These are phyloP conservation scores for Nycteola revayana DNA, from an alignment of 2,888 invertebrate species.

Conservation along the genomic window DNA sequence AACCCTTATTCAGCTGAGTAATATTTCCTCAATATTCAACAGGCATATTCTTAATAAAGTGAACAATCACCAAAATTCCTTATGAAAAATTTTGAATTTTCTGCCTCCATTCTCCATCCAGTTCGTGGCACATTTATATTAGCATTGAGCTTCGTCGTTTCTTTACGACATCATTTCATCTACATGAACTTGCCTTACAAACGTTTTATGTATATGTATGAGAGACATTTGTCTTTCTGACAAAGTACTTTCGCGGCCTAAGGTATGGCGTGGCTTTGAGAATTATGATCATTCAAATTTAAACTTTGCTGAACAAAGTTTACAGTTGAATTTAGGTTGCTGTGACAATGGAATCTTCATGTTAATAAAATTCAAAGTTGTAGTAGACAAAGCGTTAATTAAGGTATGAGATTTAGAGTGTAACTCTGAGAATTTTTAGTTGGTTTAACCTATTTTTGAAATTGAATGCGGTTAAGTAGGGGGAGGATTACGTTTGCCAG, in stretches of 20 bases:
- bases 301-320: constrained; percentile 7
- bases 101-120: constrained; percentile 3
- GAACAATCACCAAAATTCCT: neutral
- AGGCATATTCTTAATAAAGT: too few relatives aligned
- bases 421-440: constrained; percentile 25
- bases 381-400: constrained; percentile 52
- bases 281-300: constrained; percentile 3
- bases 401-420: constrained; percentile 48
- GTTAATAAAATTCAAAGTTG: constrained; percentile 53
- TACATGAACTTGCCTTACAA: constrained; percentile 36
- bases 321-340: constrained; percentile 15
- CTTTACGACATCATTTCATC: constrained; percentile 31
- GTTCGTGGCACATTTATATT: constrained; percentile 18
- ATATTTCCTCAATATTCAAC: too few relatives aligned
- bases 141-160: constrained; percentile 31
- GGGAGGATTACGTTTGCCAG: too few relatives aligned
- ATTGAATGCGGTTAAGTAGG: constrained; percentile 2
- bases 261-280: constrained; percentile 39
- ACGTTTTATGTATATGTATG: constrained; percentile 49
- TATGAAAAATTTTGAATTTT: constrained; percentile 8
- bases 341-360: constrained; percentile 22
- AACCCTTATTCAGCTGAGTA: too few relatives aligned
- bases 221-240: constrained; percentile 57
- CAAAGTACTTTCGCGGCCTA: constrained; percentile 53
- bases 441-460: constrained; percentile 25